These are phyloP conservation scores for Drosophila meridiana DNA, from an alignment of 2,888 invertebrate species.

Conservation along the genomic window DNA sequence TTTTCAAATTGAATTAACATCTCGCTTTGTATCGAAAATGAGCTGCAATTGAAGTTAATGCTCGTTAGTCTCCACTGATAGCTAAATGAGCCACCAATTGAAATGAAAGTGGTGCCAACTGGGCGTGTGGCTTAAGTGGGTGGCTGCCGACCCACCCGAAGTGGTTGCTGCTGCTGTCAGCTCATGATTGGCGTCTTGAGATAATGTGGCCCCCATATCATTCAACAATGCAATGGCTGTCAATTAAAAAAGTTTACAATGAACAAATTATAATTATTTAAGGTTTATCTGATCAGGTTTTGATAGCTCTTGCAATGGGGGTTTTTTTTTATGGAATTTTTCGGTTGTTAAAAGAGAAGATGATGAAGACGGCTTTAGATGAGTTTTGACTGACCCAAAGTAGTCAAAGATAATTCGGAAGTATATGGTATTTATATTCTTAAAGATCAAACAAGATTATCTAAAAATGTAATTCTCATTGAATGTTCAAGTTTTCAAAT, in stretches of 20 bases:
- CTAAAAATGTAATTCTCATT: no score
- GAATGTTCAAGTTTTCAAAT: neutral
- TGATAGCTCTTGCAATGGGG: neutral
- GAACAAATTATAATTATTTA: neutral
- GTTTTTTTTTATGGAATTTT: neutral
- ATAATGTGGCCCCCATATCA: conserved; percentile 10
- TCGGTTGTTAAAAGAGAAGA: neutral
- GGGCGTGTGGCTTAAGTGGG: conserved; percentile 33
- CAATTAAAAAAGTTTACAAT: conserved; percentile 6
- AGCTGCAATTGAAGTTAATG: conserved; percentile 72
- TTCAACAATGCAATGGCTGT: neutral
- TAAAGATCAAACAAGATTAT: neutral
- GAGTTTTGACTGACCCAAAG: neutral
- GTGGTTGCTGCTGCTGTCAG: neutral
- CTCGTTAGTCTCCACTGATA: conserved; percentile 39
- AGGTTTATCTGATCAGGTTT: neutral
- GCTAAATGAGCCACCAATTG: conserved; percentile 39
- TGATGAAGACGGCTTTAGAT: neutral
- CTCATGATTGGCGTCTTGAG: conserved; percentile 1
- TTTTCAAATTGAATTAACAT: conserved; percentile 63
- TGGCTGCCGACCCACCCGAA: conserved; percentile 4
- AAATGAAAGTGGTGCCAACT: conserved; percentile 39
- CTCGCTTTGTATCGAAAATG: conserved; percentile 52
- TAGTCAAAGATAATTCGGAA: no score
- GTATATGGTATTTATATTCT: no score